Evolutionary conservation across 2,888 invertebrate genomes (phyloP), one percentile per base, ranked within the genome.

Genomic region (Epiblema foenella): DNA sequence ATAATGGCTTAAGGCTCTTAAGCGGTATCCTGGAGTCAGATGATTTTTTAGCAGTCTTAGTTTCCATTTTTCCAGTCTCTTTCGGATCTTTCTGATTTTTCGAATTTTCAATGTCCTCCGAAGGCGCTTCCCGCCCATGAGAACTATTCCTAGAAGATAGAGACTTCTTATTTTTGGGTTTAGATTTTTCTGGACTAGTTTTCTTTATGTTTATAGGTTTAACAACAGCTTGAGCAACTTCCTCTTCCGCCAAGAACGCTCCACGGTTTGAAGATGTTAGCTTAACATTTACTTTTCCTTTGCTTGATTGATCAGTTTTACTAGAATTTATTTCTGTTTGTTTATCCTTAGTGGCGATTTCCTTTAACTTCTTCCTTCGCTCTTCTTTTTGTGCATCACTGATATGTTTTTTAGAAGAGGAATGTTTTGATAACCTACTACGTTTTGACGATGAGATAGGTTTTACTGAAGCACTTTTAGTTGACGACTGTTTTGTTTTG

Each of bases 191-290:
- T 59, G 77, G 74, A 42, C 74, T 79, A 46, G 77, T 78, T 73
- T 83, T 87, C 78, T 79, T 81, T 71, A 85, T 84, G 8, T 15
- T 15, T 33, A 79, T 84, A 68, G 86, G 83, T 77, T 86, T 85
- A 1, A 83, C 81, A 72, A 81, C 75, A 63, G 76, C 75, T 77
- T 84, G 77, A 49, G 77, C 78, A 52, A 78, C 69, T 64, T 39
- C 37, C 5, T 64, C 52, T 78, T 91, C 88, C 20, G 88, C 89
- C 58, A 95, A 85, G 78, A 95, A 95, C 51, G 94, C 94, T 0
- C 94, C 94, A 39, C 95, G 90, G 76, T 94, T 95, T 39, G 89
- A 88, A 24, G 85, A 77, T 0, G 94, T 94, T 9, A 94, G 76
- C 83, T 95, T 95, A 0, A 93, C 89, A 81, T 83, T 85, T 58